phyloP scores from a whole-genome alignment of 2,113 vertebrate species.

The Clarias batrachus region DNA sequence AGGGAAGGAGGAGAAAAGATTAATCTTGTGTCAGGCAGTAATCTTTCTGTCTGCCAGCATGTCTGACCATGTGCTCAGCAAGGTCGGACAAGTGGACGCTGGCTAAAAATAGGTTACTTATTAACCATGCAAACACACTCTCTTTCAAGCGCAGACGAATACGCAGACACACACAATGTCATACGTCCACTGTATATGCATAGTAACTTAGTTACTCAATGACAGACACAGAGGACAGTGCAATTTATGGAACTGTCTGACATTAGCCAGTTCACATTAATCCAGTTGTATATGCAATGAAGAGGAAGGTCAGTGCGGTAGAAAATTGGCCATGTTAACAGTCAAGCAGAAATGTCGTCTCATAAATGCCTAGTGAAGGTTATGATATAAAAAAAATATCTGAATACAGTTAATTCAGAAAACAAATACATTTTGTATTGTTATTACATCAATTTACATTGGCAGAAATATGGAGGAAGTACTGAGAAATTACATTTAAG shows the following conservation, averaged over 20 bases:
- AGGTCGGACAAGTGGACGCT: conserved; percentile 35
- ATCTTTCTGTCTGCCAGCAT: conserved; percentile 24
- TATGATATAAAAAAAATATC: not conserved
- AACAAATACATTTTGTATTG: not conserved
- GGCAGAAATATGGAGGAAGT: not conserved
- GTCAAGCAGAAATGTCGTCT: not conserved
- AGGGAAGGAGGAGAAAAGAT: conserved; percentile 32
- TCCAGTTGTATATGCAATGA: conserved; percentile 23
- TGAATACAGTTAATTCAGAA: not conserved
- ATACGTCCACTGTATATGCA: conserved; percentile 3
- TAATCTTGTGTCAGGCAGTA: conserved; percentile 34
- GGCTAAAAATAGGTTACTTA: conserved; percentile 44
- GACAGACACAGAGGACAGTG: conserved; percentile 6
- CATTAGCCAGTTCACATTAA: conserved; percentile 23
- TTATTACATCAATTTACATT: not conserved
- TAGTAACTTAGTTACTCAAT: conserved; percentile 8
- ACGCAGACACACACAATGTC: not conserved
- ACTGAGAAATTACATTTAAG: conserved; percentile 4
- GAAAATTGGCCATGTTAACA: not conserved
- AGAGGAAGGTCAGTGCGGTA: conserved; percentile 20
- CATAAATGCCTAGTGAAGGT: conserved; percentile 12
- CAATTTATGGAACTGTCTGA: conserved; percentile 18
- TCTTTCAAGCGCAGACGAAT: not conserved
- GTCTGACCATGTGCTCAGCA: conserved; percentile 27
- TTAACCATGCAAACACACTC: conserved; percentile 4